These are phyloP conservation scores for Schizopygopsis pylzovi DNA, from an alignment of 2,797 vertebrate genomes.

Conservation along the genomic window DNA sequence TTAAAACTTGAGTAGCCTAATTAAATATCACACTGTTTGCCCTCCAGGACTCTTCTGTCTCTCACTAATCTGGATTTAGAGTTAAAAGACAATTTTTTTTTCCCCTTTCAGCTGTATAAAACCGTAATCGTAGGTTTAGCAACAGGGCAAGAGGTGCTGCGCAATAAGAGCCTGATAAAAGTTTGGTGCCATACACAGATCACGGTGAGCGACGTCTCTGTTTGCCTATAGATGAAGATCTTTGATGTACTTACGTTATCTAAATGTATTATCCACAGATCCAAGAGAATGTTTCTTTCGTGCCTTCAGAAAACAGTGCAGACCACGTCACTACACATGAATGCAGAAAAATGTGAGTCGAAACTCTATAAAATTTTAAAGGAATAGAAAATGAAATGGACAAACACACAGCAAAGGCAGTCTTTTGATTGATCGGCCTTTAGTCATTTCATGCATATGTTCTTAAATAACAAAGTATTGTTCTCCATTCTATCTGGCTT, in stretches of 20 bases:
- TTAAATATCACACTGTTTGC: constrained; percentile 17
- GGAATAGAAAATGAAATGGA: neutral
- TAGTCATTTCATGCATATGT: neutral
- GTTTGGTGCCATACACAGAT: constrained; percentile 79
- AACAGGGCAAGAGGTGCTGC: constrained; percentile 82
- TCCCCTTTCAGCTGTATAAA: constrained; percentile 83
- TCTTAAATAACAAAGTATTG: constrained; percentile 2
- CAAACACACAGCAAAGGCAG: neutral
- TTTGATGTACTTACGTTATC: neutral
- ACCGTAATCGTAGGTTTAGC: constrained; percentile 89
- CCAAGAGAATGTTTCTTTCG: constrained; percentile 9
- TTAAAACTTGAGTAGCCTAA: constrained; percentile 18
- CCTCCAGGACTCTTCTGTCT: neutral
- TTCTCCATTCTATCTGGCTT: neutral
- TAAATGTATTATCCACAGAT: neutral
- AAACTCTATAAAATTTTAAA: constrained; percentile 28
- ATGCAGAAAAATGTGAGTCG: constrained; percentile 83
- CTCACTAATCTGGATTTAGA: constrained; percentile 9
- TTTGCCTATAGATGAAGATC: constrained; percentile 5
- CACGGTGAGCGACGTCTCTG: constrained; percentile 62
- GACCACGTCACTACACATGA: constrained; percentile 49
- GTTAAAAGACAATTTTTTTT: constrained; percentile 6
- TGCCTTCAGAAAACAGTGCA: constrained; percentile 38
- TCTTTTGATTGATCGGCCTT: constrained; percentile 4
- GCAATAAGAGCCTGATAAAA: constrained; percentile 89